A percentile compares a stretch with the other conserved stretches of the same genome.
phyloP scores from a whole-genome alignment of 1,140 invertebrate genomes.

The Ceratosolen fusciceps region DNA sequence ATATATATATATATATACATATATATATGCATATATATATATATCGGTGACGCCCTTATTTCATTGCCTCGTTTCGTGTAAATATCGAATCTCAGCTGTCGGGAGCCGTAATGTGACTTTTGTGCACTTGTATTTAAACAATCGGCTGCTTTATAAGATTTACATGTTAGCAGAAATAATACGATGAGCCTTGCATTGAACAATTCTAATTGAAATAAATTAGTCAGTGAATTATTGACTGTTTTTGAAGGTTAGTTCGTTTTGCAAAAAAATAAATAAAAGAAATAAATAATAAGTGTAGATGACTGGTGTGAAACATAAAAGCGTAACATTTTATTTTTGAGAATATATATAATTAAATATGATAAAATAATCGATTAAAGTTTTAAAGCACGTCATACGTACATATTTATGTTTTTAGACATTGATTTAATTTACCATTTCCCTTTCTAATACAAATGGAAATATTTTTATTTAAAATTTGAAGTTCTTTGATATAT shows the following conservation, averaged over 20 bases:
- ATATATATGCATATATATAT: too few relatives aligned
- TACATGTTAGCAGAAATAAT: not conserved
- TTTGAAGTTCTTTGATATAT: slow-evolving; percentile 1
- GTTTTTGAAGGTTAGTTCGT: slow-evolving; percentile 27
- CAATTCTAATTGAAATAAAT: not conserved
- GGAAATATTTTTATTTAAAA: slow-evolving; percentile 34
- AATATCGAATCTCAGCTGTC: not conserved
- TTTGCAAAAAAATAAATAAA: slow-evolving; percentile 4
- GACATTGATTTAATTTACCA: slow-evolving; percentile 41
- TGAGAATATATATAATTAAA: not conserved
- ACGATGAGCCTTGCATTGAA: not conserved
- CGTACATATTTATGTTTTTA: slow-evolving; percentile 37
- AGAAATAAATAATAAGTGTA: not conserved
- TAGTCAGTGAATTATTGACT: not conserved
- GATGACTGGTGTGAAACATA: not conserved
- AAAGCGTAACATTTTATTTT: not conserved
- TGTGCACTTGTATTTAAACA: not conserved
- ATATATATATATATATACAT: too few relatives aligned
- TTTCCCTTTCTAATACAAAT: slow-evolving; percentile 7
- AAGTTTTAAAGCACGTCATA: slow-evolving; percentile 36
- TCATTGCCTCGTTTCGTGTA: not conserved
- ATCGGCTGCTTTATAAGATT: not conserved
- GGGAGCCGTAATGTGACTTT: not conserved
- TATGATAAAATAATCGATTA: slow-evolving; percentile 23
- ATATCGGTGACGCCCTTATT: slow-evolving; percentile 18